Evolutionary conservation across 2,888 invertebrate genomes (phyloP).

Genomic region (Lithodes maja): DNA sequence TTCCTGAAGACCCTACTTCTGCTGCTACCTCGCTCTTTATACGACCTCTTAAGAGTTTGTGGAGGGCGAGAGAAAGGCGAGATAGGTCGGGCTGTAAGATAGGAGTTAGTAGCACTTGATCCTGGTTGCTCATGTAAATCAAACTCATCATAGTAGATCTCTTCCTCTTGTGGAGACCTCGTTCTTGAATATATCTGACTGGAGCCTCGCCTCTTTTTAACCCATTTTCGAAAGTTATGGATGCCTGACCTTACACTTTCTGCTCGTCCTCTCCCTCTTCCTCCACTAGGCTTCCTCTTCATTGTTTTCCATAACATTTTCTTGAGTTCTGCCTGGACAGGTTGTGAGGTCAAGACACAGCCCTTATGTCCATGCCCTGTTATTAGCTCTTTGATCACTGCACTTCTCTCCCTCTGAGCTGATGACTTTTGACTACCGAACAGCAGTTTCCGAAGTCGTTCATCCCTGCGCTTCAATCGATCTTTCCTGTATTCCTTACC

Average conservation of each 20-base stretch:
- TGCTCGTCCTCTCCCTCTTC: not conserved
- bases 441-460: slow-evolving; percentile 32
- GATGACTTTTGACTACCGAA: slow-evolving; percentile 27
- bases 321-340: slow-evolving; percentile 35
- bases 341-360: slow-evolving; percentile 42
- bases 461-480: slow-evolving; percentile 37
- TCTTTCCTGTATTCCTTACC: slow-evolving; percentile 27
- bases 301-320: slow-evolving; percentile 37
- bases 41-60: not conserved
- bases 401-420: slow-evolving; percentile 36
- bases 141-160: not conserved
- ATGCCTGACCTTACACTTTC: slow-evolving; percentile 5
- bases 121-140: not conserved
- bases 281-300: not conserved
- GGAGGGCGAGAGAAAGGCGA: not conserved
- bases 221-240: slow-evolving; percentile 36
- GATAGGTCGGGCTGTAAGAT: not conserved
- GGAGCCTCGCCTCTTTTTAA: not conserved
- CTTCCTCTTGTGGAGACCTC: not conserved
- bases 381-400: slow-evolving; percentile 49
- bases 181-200: not conserved
- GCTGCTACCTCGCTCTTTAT: not conserved
- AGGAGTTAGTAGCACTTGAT: not conserved
- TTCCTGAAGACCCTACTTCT: slow-evolving; percentile 6
- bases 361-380: slow-evolving; percentile 42